Percentiles rank a stretch among this genome's conserved stretches.
phyloP scores from a whole-genome alignment of 1,140 invertebrate species.

The Bombus cullumanus region DNA sequence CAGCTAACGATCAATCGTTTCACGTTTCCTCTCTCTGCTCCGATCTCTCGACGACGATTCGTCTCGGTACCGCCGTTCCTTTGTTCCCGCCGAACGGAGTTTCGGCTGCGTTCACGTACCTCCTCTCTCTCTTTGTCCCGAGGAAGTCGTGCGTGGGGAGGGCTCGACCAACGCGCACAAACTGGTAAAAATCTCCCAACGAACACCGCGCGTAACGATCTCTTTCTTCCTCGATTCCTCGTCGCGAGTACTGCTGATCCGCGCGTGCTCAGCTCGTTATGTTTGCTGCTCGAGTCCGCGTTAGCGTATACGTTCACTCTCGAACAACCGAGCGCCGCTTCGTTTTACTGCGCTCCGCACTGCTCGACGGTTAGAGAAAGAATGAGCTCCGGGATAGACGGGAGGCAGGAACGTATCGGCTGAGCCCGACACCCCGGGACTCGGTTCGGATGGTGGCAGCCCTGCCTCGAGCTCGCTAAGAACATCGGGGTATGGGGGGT shows the following conservation, averaged over 20 bases:
- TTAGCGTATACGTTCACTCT: slow-evolving; percentile 14
- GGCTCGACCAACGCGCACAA: slow-evolving; percentile 12
- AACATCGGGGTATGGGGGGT: slow-evolving; percentile 35
- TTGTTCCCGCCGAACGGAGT: slow-evolving; percentile 48
- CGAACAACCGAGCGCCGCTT: slow-evolving; percentile 14
- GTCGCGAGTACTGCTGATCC: neutral
- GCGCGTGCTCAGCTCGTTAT: neutral
- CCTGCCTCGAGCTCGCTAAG: slow-evolving; percentile 52
- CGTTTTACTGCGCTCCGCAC: slow-evolving; percentile 51
- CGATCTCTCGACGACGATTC: neutral
- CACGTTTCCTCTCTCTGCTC: slow-evolving; percentile 8
- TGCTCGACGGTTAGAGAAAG: slow-evolving; percentile 68
- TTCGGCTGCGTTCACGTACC: slow-evolving; percentile 6
- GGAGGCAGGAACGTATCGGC: slow-evolving; percentile 60
- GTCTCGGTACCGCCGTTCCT: slow-evolving; percentile 20
- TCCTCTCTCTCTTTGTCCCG: slow-evolving; percentile 35
- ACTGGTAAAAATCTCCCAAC: neutral
- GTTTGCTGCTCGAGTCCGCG: slow-evolving; percentile 18
- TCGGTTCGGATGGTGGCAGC: slow-evolving; percentile 58
- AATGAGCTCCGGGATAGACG: slow-evolving; percentile 67
- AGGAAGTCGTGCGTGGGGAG: neutral
- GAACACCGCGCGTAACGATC: neutral
- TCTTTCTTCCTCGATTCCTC: neutral
- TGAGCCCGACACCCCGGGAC: slow-evolving; percentile 60
- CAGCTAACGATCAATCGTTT: slow-evolving; percentile 31